Evolutionary conservation across 2,113 vertebrate species (phyloP), one percentile per base, ranked within the genome.

Genomic region (Amblyornis subalaris): DNA sequence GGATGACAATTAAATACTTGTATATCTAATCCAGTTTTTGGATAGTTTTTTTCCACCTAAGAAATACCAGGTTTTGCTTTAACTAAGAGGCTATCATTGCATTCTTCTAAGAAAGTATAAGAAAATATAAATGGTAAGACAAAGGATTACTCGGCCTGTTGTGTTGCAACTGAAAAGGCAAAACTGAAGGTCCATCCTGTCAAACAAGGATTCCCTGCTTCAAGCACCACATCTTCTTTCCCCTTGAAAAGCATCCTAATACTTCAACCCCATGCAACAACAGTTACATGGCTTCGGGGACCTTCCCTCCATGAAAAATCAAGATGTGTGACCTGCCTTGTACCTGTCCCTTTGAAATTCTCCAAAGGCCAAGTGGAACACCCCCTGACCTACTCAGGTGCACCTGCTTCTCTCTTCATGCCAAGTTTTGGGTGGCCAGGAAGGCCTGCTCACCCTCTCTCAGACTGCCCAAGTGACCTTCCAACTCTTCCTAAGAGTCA

Each of bases 381-480:
- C 9, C 25, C 53, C 87, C 62, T 77, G 74, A 77, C 21, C 24
- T 83, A 51, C 60, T 70, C 54, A 85, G 71, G 47, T 80, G 38
- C 87, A 95, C 67, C 74, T 95, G 93, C 70, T 85, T 26, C 42
- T 78, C 70, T 83, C 26, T 84, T 64, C 75, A 74, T 17, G 78
- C 71, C 89, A 89, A 70, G 88, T 73, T 88, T 55, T 87, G 95
- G 87, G 93, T 94, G 96, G 92, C 61, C 86, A 57, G 94, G 80
- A 95, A 89, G 66, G 38, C 45, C 53, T 76, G 75, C 22, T 76
- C 33, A 25, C n/a, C 11, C 31, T 81, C 33, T 74, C 40, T 71
- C 0, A 0, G 62, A 58, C 1, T 40, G 58, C 14, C 23, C 33
- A 79, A 76, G 48, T 8, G 42, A 76, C 70, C 42, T 94, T 82